These are phyloP conservation scores for Sibirionetta formosa DNA, from an alignment of 2,797 vertebrate species.

Conservation along the genomic window DNA sequence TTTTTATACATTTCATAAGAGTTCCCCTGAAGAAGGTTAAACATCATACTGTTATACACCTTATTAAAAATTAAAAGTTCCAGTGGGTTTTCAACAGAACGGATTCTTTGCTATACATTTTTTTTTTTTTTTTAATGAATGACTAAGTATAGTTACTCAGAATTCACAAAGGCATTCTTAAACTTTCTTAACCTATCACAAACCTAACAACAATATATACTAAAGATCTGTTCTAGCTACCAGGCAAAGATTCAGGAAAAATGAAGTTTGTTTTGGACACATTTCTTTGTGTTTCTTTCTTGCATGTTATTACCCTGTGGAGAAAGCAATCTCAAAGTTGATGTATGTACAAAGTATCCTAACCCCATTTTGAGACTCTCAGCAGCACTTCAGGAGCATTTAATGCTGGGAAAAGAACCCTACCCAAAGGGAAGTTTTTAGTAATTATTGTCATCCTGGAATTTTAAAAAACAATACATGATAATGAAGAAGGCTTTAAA, in stretches of 20 bases:
- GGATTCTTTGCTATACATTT: neutral
- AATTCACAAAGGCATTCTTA: conserved; percentile 3
- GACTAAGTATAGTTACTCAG: conserved; percentile 1
- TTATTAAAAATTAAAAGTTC: conserved; percentile 40
- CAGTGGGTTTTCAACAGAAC: conserved; percentile 2
- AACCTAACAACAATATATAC: neutral
- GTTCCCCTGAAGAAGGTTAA: conserved; percentile 4
- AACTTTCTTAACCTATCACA: conserved; percentile 11
- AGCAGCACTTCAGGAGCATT: neutral
- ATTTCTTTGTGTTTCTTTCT: neutral
- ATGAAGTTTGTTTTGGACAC: neutral
- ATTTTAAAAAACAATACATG: conserved; percentile 53
- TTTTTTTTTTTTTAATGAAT: neutral
- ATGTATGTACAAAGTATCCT: neutral
- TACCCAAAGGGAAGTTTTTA: neutral
- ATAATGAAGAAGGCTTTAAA: conserved; percentile 34
- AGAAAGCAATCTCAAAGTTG: neutral
- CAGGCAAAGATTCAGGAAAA: neutral
- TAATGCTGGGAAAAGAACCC: neutral
- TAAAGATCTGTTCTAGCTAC: neutral
- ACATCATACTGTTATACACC: neutral
- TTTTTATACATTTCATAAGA: neutral
- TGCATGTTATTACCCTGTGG: neutral
- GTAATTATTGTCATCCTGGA: conserved; percentile 12
- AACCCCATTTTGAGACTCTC: neutral